Evolutionary conservation across 2,888 invertebrate species (phyloP).

Genomic region (Amiota mariae): DNA sequence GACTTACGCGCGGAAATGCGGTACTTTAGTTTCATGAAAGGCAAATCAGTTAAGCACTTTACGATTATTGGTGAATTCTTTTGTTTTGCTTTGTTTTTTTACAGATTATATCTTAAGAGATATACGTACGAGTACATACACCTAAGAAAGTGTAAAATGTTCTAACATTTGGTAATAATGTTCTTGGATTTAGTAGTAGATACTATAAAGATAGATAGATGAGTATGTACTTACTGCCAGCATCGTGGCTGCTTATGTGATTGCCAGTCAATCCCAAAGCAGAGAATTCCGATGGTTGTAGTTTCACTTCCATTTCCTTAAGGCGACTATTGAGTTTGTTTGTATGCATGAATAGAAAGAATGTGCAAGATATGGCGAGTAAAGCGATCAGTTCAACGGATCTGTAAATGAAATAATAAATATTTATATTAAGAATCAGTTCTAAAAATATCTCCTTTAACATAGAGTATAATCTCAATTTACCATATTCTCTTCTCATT

Average conservation of each 20-base stretch:
- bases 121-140: too few relatives aligned
- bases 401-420: slow-evolving; percentile 75
- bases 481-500: too few relatives aligned
- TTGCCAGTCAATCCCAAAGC: slow-evolving; percentile 73
- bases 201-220: not conserved
- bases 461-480: not conserved
- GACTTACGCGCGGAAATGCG: not conserved
- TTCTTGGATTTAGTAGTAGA: not conserved
- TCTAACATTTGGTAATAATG: slow-evolving; percentile 5
- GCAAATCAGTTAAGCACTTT: slow-evolving; percentile 21
- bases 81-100: not conserved
- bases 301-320: slow-evolving; percentile 85
- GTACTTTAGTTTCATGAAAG: slow-evolving; percentile 19
- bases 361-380: slow-evolving; percentile 86
- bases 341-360: slow-evolving; percentile 89
- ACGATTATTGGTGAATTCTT: not conserved
- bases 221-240: slow-evolving; percentile 71
- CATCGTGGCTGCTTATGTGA: slow-evolving; percentile 68
- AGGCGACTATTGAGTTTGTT: slow-evolving; percentile 86
- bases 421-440: slow-evolving; percentile 32
- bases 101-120: not conserved
- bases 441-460: too few relatives aligned
- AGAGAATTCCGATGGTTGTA: slow-evolving; percentile 79
- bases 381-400: slow-evolving; percentile 88
- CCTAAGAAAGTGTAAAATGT: slow-evolving; percentile 19